Evolutionary conservation across 2,113 vertebrate species (phyloP).

Genomic region (Pungitius pungitius): DNA sequence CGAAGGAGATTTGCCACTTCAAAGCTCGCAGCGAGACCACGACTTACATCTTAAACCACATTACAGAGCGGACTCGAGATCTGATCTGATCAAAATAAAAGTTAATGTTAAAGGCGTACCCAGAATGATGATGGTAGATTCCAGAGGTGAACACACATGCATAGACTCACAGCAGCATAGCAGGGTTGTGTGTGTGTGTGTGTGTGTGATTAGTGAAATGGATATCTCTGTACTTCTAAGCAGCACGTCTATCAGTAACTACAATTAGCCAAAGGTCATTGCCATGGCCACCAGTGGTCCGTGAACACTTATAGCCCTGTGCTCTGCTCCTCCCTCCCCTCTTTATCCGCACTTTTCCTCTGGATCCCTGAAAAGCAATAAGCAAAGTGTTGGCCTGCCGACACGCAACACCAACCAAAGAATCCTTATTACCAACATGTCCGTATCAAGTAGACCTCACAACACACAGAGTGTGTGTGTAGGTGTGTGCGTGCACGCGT

Average conservation of each 20-base stretch:
- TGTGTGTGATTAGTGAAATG: conserved; percentile 53
- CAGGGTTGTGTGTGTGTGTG: conserved; percentile 26
- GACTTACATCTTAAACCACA: conserved; percentile 53
- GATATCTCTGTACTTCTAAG: conserved; percentile 62
- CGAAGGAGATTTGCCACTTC: conserved; percentile 69
- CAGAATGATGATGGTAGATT: conserved; percentile 43
- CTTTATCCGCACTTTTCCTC: conserved; percentile 14
- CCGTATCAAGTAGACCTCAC: conserved; percentile 49
- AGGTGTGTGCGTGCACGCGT: conserved; percentile 21
- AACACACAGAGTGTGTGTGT: conserved; percentile 24
- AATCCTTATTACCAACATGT: conserved; percentile 57
- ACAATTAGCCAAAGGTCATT: conserved; percentile 74
- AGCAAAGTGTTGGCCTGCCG: conserved; percentile 19
- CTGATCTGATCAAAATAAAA: conserved; percentile 59
- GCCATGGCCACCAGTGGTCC: conserved; percentile 59
- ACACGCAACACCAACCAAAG: conserved; percentile 49
- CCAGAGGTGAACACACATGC: conserved; percentile 20
- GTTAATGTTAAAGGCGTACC: conserved; percentile 25
- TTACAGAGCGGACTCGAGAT: conserved; percentile 51
- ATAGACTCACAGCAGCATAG: conserved; percentile 16
- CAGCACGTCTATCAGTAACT: conserved; percentile 68
- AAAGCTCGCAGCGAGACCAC: conserved; percentile 51
- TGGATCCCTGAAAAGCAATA: conserved; percentile 35
- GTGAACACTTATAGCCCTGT: conserved; percentile 58
- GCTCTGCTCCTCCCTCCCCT: conserved; percentile 1